Evolutionary conservation across 2,113 vertebrate species (phyloP).

Genomic region (Phycodurus eques): DNA sequence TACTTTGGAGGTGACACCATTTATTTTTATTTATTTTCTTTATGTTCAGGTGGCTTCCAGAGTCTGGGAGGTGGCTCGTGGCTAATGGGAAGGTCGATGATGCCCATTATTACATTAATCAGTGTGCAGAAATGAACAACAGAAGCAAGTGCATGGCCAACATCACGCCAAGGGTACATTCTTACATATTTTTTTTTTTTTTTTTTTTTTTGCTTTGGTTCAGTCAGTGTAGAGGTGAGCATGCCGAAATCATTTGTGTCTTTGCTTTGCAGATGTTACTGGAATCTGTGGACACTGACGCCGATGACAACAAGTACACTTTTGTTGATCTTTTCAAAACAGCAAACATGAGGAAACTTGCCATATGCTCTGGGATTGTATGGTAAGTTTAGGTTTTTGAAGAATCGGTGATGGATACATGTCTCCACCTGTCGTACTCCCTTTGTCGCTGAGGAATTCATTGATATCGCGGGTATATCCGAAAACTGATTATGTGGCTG

Average conservation of each 20-base stretch:
- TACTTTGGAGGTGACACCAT: background rate
- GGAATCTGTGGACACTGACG: constrained; percentile 32
- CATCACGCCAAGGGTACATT: constrained; percentile 72
- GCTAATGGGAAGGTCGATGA: constrained; percentile 73
- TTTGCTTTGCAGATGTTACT: constrained; percentile 57
- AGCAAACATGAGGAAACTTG: constrained; percentile 63
- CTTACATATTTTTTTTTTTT: background rate
- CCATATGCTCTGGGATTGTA: constrained; percentile 60
- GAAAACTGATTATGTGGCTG: background rate
- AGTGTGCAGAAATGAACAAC: constrained; percentile 80
- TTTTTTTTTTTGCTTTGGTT: background rate
- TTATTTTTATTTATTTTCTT: background rate
- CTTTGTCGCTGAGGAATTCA: background rate
- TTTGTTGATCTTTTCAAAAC: constrained; percentile 70
- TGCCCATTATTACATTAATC: constrained; percentile 77
- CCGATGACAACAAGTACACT: constrained; percentile 52
- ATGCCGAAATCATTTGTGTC: background rate
- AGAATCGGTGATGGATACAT: background rate
- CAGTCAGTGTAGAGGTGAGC: background rate
- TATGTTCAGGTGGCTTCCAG: constrained; percentile 85
- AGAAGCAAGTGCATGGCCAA: constrained; percentile 48
- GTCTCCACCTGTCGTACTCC: background rate
- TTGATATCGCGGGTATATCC: background rate
- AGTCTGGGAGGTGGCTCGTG: constrained; percentile 88
- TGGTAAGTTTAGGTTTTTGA: constrained; percentile 51